Percentiles rank a stretch among this genome's conserved stretches.
These are phyloP conservation scores for Polyommatus icarus DNA, from an alignment of 2,888 invertebrate species.

Conservation along the genomic window DNA sequence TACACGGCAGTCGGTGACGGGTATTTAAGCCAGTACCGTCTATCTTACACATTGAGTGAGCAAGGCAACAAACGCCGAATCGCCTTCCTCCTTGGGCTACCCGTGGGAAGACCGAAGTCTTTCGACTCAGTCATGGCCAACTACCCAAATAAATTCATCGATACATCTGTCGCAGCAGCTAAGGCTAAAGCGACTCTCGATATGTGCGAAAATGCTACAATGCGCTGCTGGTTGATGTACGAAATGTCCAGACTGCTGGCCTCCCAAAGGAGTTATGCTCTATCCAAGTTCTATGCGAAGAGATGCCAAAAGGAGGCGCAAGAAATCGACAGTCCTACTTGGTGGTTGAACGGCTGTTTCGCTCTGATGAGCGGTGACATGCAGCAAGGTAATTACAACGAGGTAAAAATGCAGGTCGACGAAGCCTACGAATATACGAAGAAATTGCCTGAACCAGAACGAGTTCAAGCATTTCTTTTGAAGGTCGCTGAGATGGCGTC, in stretches of 20 bases:
- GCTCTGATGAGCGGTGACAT: slow-evolving; percentile 72
- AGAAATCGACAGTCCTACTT: slow-evolving; percentile 59
- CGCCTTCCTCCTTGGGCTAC: slow-evolving; percentile 71
- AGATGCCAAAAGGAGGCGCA: slow-evolving; percentile 70
- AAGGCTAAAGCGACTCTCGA: slow-evolving; percentile 61
- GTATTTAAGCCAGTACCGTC: slow-evolving; percentile 64
- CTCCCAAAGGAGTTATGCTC: slow-evolving; percentile 69
- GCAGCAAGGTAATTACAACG: slow-evolving; percentile 73
- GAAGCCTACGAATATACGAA: slow-evolving; percentile 69
- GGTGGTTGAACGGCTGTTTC: slow-evolving; percentile 74
- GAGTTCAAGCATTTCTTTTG: slow-evolving; percentile 63
- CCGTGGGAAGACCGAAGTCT: slow-evolving; percentile 65
- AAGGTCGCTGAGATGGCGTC: slow-evolving; percentile 68
- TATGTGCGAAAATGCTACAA: slow-evolving; percentile 72
- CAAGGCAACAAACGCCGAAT: slow-evolving; percentile 70
- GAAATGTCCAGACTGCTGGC: slow-evolving; percentile 67
- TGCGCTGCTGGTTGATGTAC: slow-evolving; percentile 75
- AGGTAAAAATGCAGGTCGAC: slow-evolving; percentile 68
- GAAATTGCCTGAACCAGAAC: slow-evolving; percentile 64
- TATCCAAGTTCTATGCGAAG: slow-evolving; percentile 71
- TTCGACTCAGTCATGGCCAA: slow-evolving; percentile 75
- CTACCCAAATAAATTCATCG: slow-evolving; percentile 70
- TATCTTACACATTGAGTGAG: slow-evolving; percentile 71
- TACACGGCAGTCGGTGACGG: slow-evolving; percentile 71
- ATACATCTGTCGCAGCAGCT: slow-evolving; percentile 63